Evolutionary conservation across 2,888 invertebrate genomes (phyloP).

Genomic region (Crioceris asparagi): DNA sequence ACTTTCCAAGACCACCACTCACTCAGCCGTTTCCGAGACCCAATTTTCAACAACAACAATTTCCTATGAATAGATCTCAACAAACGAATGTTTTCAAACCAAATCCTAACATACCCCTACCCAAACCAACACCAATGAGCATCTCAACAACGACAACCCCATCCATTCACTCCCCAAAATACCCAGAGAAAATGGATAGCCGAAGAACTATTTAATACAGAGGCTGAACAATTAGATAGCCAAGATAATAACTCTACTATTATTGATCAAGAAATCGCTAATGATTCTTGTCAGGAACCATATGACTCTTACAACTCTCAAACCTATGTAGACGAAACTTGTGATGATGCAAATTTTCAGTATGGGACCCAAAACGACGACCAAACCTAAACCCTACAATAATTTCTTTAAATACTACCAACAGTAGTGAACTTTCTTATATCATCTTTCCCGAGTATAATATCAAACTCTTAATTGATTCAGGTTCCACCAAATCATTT

Average conservation of each 20-base stretch:
- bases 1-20: neutral
- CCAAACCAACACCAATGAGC: conserved; percentile 1
- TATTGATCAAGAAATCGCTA: neutral
- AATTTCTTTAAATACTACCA: neutral
- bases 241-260: too few species aligned
- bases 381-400: neutral
- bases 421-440: conserved; percentile 8
- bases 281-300: neutral
- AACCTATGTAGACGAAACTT: neutral
- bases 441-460: conserved; percentile 14
- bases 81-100: conserved; percentile 1
- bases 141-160: conserved; percentile 3
- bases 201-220: neutral
- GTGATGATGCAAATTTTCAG: conserved; percentile 3
- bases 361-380: neutral
- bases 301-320: neutral
- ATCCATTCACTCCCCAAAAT: neutral
- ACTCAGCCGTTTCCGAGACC: neutral
- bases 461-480: conserved; percentile 13
- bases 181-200: neutral
- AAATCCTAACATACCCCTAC: neutral
- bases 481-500: conserved; percentile 12
- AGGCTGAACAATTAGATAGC: neutral
- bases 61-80: conserved; percentile 2
- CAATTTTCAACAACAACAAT: neutral